Base-by-base conservation (phyloP, 2,113 vertebrate species). In the Tetrax tetrax region DNA sequence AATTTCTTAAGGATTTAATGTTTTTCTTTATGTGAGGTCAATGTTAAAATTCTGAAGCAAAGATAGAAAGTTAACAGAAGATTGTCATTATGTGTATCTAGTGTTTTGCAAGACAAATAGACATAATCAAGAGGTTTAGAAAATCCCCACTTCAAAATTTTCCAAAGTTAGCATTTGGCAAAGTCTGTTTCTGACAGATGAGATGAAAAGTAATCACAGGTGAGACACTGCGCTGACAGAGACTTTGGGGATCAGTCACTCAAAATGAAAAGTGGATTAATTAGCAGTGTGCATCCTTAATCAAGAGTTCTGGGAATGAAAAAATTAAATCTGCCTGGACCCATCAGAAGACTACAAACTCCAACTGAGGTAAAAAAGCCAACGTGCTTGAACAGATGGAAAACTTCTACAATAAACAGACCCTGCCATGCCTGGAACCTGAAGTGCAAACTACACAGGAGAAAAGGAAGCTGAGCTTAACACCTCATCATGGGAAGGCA, bases 361-460 rank as follows among this genome's bases (percentile, higher is more conserved):
- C 48, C 61, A 83, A 1, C 18, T 15, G 50, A 57, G 41, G 31
- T 3, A 69, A 82, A 72, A 85, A 80, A 95, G 21, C n/a, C 48
- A 91, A 33, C 0, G 0, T 0, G 2, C 24, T 76, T 27, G 29
- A 90, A 57, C 1, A 51, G 53, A 83, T 14, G 16, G 65, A 85
- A 35, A 76, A 35, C 14, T 47, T 57, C 21, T 2, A 22, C 8
- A 64, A 35, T 31, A 68, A 87, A 38, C 5, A 51, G 51, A 59
- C 11, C 22, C 27, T 87, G 48, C 15, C 38, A 13, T 6, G 45
- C 20, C 43, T 37, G 37, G 25, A 66, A 54, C 35, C 15, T 33
- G 28, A 78, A 71, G n/a, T 11, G 38, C 47, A 63, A 81, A 71
- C 41, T 24, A 6, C 2, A 43, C 3, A 71, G 23, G 54, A 68